phyloP scores from a whole-genome alignment of 2,888 invertebrate genomes.

The Scotopteryx bipunctaria region DNA sequence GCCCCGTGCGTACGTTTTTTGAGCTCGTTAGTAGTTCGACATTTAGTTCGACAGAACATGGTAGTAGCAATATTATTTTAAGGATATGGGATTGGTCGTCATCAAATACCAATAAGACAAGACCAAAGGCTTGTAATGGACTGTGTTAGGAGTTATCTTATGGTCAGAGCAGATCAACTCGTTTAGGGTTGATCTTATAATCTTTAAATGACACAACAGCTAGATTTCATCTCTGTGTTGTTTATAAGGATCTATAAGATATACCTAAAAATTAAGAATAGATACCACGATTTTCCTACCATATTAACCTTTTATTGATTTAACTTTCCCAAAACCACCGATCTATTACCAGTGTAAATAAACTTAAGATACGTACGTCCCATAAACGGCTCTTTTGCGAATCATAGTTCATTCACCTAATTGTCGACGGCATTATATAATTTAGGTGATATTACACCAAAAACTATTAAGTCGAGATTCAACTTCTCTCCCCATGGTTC shows the following conservation, averaged over 20 bases:
- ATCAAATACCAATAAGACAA: no score
- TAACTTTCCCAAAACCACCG: slow-evolving; percentile 29
- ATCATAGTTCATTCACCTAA: slow-evolving; percentile 10
- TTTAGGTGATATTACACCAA: slow-evolving; percentile 21
- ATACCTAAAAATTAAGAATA: not conserved
- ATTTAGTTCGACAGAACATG: no score
- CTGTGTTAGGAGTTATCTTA: no score
- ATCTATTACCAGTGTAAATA: slow-evolving; percentile 6
- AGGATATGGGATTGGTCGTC: no score
- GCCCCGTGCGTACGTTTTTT: no score
- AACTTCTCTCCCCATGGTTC: slow-evolving; percentile 2
- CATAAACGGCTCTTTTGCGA: not conserved
- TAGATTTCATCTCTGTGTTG: not conserved
- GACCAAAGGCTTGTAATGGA: no score
- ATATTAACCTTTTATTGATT: slow-evolving; percentile 36
- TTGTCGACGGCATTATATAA: slow-evolving; percentile 27
- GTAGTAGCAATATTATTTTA: no score
- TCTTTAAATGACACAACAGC: not conserved
- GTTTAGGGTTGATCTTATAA: no score
- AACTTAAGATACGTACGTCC: not conserved
- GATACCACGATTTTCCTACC: slow-evolving; percentile 4
- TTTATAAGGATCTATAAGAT: no score
- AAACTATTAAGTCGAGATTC: slow-evolving; percentile 5
- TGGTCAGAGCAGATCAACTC: no score
- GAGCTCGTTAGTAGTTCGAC: no score